Base-by-base conservation (phyloP, 2,888 invertebrate species). In the Stenodera caucasica region DNA sequence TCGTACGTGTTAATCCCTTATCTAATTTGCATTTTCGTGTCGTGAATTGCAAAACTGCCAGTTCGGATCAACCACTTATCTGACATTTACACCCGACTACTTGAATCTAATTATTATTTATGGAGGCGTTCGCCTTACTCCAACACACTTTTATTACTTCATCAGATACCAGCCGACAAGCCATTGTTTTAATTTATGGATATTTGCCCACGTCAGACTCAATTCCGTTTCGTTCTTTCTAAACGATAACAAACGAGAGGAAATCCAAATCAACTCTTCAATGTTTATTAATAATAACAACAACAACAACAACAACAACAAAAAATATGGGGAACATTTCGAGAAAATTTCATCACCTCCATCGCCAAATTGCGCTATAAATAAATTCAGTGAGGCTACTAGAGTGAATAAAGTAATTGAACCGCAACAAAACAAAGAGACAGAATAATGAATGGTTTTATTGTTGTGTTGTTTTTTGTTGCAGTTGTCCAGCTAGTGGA, bases 21-120 rank as follows among this genome's bases (percentile, higher is more conserved):
- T 59, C 58, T 73, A 64, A 74, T 75, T 75, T 74, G 70, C 75
- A 75, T 75, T 70, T 72, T 65, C 72, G 69, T 70, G 71, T 67
- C 69, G 70, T 73, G 71, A 70, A 69, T 74, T 75, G 71, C 70
- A 67, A 75, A 72, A 75, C 70, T 67, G 69, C 67, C 71, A 71
- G 68, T 67, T 71, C 69, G 63, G 68, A 72, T 72, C 75, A 72
- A 70, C 72, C 72, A 72, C 74, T 76, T 77, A 77, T 75, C 77
- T 75, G 77, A 77, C 77, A 74, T 75, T 77, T 76, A 77, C 74
- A 76, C 72, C 74, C 74, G 72, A 75, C 76, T 75, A 75, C 76
- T 77, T 72, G 75, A 75, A 75, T 72, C 75, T 77, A 77, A 77
- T 78, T 77, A 77, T 78, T 77, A 78, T 78, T 77, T 78, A 78